phyloP scores from a whole-genome alignment of 1,140 invertebrate genomes.

The Aphaenogaster ashmeadi region DNA sequence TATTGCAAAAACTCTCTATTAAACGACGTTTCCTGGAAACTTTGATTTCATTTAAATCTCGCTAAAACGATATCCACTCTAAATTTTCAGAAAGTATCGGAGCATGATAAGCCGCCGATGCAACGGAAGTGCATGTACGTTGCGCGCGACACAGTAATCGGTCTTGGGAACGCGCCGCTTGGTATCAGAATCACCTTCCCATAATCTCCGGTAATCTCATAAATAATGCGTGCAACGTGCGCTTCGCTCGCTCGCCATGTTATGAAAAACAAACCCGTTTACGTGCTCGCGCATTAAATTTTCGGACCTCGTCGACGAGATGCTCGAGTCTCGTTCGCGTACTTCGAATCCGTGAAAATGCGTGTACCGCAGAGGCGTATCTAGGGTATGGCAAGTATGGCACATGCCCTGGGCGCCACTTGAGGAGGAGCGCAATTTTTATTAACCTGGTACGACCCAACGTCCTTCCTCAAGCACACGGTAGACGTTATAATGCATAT shows the following conservation, averaged over 20 bases:
- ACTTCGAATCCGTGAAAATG: conserved; percentile 22
- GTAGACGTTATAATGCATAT: too few species aligned
- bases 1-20: too few species aligned
- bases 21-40: not conserved
- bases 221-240: conserved; percentile 80
- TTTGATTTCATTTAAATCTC: not conserved
- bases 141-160: conserved; percentile 61
- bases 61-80: not conserved
- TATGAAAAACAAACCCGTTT: conserved; percentile 68
- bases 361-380: not conserved
- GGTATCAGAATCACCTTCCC: conserved; percentile 78
- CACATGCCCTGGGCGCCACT: too few species aligned
- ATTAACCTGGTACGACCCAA: too few species aligned
- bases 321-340: conserved; percentile 16
- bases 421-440: too few species aligned
- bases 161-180: conserved; percentile 71
- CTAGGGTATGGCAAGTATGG: too few species aligned
- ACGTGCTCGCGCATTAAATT: conserved; percentile 33
- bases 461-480: too few species aligned
- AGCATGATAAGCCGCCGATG: not conserved
- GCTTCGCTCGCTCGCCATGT: conserved; percentile 28
- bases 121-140: conserved; percentile 32
- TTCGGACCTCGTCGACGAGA: not conserved
- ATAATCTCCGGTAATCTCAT: conserved; percentile 84
- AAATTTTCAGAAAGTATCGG: not conserved